Conservation (phyloP, 2,113 vertebrate genomes). For the Alexandromys fortis region DNA sequence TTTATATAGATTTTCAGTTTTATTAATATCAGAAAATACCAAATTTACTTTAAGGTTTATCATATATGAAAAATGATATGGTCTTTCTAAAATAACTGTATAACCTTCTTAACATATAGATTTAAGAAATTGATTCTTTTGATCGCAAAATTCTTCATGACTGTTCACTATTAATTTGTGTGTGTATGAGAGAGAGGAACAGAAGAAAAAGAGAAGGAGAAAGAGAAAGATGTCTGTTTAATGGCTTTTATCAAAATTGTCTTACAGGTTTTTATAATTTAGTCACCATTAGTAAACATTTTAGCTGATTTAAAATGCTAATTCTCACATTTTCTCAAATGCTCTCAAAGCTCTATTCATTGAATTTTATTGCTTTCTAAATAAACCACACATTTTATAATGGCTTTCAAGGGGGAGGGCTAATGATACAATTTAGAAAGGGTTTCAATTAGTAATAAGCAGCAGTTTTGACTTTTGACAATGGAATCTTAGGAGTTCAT, state of each 20-base stretch:
- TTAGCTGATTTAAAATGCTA: background rate
- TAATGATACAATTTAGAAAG: background rate
- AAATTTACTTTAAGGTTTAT: background rate
- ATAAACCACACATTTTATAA: background rate
- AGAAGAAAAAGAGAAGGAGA: background rate
- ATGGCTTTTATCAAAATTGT: background rate
- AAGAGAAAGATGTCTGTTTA: too few species aligned
- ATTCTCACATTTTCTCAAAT: background rate
- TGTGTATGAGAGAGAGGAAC: background rate
- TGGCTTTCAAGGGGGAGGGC: background rate
- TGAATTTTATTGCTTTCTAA: background rate
- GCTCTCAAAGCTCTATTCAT: background rate
- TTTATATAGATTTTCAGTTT: background rate
- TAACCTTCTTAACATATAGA: background rate
- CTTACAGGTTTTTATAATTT: background rate
- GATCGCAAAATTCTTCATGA: background rate
- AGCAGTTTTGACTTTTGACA: background rate
- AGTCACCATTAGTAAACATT: background rate
- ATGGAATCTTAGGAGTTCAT: background rate
- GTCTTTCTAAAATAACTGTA: background rate
- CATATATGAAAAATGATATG: background rate
- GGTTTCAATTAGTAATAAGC: background rate
- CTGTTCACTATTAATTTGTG: background rate
- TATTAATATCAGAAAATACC: background rate
- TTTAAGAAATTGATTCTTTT: background rate